Evolutionary conservation across 2,888 invertebrate species (phyloP).

Genomic region (Rhagonycha lutea): DNA sequence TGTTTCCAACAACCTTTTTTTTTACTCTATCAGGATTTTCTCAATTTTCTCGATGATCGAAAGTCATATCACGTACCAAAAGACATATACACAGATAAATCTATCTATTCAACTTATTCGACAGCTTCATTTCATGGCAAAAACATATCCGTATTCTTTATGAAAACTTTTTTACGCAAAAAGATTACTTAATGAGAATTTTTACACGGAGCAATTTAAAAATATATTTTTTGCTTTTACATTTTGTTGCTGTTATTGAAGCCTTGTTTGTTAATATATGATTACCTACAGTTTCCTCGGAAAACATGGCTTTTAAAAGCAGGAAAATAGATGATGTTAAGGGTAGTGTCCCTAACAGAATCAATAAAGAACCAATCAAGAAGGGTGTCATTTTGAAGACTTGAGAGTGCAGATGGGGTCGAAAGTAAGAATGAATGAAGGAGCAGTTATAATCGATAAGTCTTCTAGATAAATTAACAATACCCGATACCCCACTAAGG

Average conservation of each 20-base stretch:
- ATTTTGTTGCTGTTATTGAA: background rate
- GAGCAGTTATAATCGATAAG: slow-evolving; percentile 17
- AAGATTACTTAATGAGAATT: background rate
- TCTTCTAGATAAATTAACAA: slow-evolving; percentile 31
- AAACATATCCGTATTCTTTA: background rate
- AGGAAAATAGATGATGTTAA: slow-evolving; percentile 32
- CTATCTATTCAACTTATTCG: slow-evolving; percentile 14
- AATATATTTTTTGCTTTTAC: background rate
- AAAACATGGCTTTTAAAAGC: slow-evolving; percentile 14
- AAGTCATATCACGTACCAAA: slow-evolving; percentile 22
- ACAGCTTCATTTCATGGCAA: slow-evolving; percentile 2
- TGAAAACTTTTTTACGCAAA: background rate
- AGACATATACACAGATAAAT: slow-evolving; percentile 24
- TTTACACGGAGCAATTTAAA: background rate
- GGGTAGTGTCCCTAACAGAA: slow-evolving; percentile 27
- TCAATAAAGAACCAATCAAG: slow-evolving; percentile 36
- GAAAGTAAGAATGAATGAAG: slow-evolving; percentile 19
- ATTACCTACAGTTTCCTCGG: background rate
- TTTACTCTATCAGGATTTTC: slow-evolving; percentile 25
- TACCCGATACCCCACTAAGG: slow-evolving; percentile 14
- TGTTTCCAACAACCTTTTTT: slow-evolving; percentile 20
- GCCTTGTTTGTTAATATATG: background rate
- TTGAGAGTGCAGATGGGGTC: slow-evolving; percentile 19
- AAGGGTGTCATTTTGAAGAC: slow-evolving; percentile 30
- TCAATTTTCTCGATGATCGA: slow-evolving; percentile 20